Evolutionary conservation across 2,113 vertebrate species (phyloP).

Genomic region (Serilophus lunatus): DNA sequence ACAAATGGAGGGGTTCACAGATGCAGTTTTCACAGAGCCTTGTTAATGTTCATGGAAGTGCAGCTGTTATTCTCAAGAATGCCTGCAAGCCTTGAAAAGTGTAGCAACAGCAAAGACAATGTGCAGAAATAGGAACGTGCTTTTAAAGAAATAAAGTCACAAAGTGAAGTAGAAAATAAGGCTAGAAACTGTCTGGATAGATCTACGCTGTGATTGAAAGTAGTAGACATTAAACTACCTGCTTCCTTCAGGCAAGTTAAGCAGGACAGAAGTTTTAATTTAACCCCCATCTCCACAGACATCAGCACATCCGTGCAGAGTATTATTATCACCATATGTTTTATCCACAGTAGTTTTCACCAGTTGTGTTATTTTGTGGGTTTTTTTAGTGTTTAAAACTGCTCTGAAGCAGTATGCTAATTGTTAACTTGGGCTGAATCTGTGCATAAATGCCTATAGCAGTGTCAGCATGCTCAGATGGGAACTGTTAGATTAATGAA

Average conservation of each 20-base stretch:
- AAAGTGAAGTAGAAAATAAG: not conserved
- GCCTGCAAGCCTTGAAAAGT: not conserved
- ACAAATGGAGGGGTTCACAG: not conserved
- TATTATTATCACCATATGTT: not conserved
- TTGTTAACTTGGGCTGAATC: constrained; percentile 55
- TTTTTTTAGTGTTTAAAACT: not conserved
- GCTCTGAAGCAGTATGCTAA: constrained; percentile 50
- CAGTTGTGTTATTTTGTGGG: not conserved
- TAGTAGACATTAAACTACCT: not conserved
- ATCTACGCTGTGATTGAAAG: not conserved
- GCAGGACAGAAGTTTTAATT: not conserved
- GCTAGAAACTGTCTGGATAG: not conserved
- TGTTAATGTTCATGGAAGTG: not conserved
- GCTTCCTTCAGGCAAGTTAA: not conserved
- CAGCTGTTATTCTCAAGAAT: not conserved
- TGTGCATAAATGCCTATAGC: constrained; percentile 7
- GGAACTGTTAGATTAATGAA: constrained; percentile 40
- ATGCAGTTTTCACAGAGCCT: not conserved
- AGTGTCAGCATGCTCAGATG: constrained; percentile 33
- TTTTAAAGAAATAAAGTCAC: not conserved
- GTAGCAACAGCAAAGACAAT: not conserved
- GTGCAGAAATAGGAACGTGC: not conserved
- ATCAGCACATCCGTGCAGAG: not conserved
- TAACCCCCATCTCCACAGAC: not conserved
- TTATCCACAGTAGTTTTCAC: not conserved